These are phyloP conservation scores for Rotaria magnacalcarata DNA, from an alignment of 2,888 invertebrate genomes.

Conservation along the genomic window DNA sequence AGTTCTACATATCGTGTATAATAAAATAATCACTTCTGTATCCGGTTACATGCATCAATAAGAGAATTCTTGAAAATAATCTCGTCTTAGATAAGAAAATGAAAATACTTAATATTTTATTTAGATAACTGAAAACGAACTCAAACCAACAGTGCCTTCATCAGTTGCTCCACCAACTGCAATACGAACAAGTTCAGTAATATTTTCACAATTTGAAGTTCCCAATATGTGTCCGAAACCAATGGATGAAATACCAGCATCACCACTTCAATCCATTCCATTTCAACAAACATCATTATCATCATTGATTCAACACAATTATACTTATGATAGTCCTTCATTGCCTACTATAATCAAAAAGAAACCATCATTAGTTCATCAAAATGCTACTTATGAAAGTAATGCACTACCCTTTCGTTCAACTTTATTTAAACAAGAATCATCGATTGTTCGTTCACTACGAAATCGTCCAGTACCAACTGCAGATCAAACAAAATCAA, in stretches of 20 bases:
- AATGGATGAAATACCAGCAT: not conserved
- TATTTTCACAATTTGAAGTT: constrained; percentile 22
- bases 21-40: too few relatives aligned
- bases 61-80: too few relatives aligned
- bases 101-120: not conserved
- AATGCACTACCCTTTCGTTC: too few relatives aligned
- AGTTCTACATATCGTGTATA: not conserved
- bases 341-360: not conserved
- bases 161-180: not conserved
- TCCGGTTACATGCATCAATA: too few relatives aligned
- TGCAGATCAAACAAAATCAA: not conserved
- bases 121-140: not conserved
- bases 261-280: not conserved
- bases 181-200: not conserved
- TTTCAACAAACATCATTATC: not conserved
- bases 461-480: not conserved
- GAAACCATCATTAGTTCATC: not conserved
- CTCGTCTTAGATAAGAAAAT: too few relatives aligned
- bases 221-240: not conserved
- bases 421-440: not conserved
- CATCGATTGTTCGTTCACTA: not conserved
- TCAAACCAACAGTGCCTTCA: not conserved
- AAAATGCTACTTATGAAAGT: too few relatives aligned
- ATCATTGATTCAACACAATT: not conserved
- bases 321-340: not conserved